Percentiles rank a stretch among this genome's conserved stretches.
These are phyloP conservation scores for Ephydatia muelleri DNA, from an alignment of 37 sponge, comb jelly and placozoan genomes.

Conservation along the genomic window DNA sequence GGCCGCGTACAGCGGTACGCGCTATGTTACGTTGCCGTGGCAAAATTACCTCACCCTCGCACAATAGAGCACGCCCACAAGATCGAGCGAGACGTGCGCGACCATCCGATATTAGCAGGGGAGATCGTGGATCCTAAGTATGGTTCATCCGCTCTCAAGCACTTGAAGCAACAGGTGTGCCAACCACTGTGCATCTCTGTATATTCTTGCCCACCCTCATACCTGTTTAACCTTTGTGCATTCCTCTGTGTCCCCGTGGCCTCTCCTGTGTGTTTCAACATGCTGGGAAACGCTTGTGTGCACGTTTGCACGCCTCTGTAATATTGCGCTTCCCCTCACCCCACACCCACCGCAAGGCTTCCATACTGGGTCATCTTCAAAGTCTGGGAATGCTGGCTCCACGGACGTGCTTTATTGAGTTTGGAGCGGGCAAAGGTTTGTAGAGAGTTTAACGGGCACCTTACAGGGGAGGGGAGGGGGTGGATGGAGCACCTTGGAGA, in stretches of 20 bases:
- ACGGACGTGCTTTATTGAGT: conserved; percentile 71
- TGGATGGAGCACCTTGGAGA: no score
- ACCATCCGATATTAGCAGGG: conserved; percentile 32
- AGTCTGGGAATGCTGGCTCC: conserved; percentile 19
- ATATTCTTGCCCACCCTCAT: background rate
- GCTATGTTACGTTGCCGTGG: background rate
- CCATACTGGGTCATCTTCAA: conserved; percentile 78
- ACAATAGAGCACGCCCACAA: background rate
- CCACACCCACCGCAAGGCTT: no score
- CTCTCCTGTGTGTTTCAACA: background rate
- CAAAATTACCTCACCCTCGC: background rate
- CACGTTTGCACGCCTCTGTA: no score
- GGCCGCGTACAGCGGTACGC: conserved; percentile 28
- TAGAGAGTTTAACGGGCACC: background rate
- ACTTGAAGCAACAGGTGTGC: conserved; percentile 76
- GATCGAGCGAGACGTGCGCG: conserved; percentile 4
- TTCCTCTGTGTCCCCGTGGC: background rate
- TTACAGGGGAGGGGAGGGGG: no score
- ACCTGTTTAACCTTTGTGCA: no score
- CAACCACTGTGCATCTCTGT: no score
- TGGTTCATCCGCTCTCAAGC: conserved; percentile 77
- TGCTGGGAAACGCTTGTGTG: background rate
- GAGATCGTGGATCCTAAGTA: conserved; percentile 51
- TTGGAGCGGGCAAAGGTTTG: conserved; percentile 89
- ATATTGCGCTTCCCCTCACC: background rate